A percentile compares a stretch with the other conserved stretches of the same genome.
Conservation (phyloP, 1,140 invertebrate species). For the Drosophila nikananu region DNA sequence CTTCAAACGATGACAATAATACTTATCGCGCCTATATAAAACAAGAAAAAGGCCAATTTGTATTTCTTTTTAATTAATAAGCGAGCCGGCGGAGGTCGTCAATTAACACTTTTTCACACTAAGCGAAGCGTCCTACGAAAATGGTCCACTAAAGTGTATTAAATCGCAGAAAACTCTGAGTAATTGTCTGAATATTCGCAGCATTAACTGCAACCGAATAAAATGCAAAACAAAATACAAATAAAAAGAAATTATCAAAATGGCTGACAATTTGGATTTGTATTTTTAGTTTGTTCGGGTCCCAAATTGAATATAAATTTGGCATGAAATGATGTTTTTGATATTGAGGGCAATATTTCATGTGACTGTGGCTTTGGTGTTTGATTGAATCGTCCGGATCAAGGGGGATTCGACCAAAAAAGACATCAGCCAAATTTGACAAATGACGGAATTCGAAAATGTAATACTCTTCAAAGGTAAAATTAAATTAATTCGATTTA, state of each 20-base stretch:
- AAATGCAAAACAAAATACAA: slow-evolving; percentile 41
- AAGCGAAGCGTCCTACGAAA: slow-evolving; percentile 54
- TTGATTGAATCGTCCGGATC: slow-evolving; percentile 34
- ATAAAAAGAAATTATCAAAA: slow-evolving; percentile 57
- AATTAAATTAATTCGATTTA: background rate
- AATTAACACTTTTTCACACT: slow-evolving; percentile 74
- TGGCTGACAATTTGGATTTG: slow-evolving; percentile 45
- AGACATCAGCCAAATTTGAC: slow-evolving; percentile 9
- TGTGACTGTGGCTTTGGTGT: slow-evolving; percentile 17
- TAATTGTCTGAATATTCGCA: slow-evolving; percentile 40
- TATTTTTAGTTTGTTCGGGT: slow-evolving; percentile 27
- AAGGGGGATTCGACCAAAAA: slow-evolving; percentile 17
- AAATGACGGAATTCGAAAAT: background rate
- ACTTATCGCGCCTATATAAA: slow-evolving; percentile 38
- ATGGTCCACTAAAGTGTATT: slow-evolving; percentile 53
- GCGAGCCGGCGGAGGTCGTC: slow-evolving; percentile 21
- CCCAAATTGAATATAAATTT: slow-evolving; percentile 82
- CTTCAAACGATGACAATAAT: slow-evolving; percentile 46
- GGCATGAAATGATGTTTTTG: slow-evolving; percentile 80
- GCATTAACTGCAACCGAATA: slow-evolving; percentile 46
- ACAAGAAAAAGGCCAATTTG: slow-evolving; percentile 22
- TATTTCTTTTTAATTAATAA: slow-evolving; percentile 36
- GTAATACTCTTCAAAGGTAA: slow-evolving; percentile 4
- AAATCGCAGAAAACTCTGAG: slow-evolving; percentile 42
- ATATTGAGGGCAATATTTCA: slow-evolving; percentile 69